Base-by-base conservation (phyloP, 2,888 invertebrate species). In the Molorchus minor region DNA sequence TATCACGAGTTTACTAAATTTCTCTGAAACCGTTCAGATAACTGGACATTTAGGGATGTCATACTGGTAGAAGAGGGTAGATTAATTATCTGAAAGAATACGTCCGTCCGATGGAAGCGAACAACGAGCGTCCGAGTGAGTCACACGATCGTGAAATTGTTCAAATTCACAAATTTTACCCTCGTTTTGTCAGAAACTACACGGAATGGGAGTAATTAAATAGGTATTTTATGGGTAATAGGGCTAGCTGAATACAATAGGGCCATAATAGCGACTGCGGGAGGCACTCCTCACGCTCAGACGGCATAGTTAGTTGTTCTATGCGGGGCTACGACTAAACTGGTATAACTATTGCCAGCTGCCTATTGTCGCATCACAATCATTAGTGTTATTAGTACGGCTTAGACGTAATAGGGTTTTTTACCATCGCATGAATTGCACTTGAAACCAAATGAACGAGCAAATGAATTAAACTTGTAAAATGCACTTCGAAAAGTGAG, bases 161-260 rank as follows among this genome's bases (percentile, higher is more conserved):
- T 64, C 65, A 67, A 71, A 70, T 69, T 71, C 73, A 69, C 70
- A 62, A 69, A 68, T 71, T 71, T 70, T 71, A 71, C 70, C 71
- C 73, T 67, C 70, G 59, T 68, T 67, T 65, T 65, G 57, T 58
- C 52, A 61, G 61, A 52, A 61, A 60, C 60, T 64, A 66, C 70
- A 66, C 61, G 71, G 67, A 69, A 74, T 68, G 68, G 72, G 65
- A 71, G 74, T 71, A 77, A 75, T 75, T 77, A 77, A 78, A 76
- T 73, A 74, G 74, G 74, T 77, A 77, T 77, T 78, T 78, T 77
- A 75, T 75, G 73, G 74, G 70, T 72, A 71, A 73, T 71, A 71
- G 74, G 69, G 68, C 67, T 67, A 69, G 69, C 68, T 65, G 69
- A 71, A 71, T 69, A 78, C 78, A 78, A 78, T 76, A 69, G n/a